Conservation (phyloP, 1,140 invertebrate genomes). For the Sitophilus oryzae region DNA sequence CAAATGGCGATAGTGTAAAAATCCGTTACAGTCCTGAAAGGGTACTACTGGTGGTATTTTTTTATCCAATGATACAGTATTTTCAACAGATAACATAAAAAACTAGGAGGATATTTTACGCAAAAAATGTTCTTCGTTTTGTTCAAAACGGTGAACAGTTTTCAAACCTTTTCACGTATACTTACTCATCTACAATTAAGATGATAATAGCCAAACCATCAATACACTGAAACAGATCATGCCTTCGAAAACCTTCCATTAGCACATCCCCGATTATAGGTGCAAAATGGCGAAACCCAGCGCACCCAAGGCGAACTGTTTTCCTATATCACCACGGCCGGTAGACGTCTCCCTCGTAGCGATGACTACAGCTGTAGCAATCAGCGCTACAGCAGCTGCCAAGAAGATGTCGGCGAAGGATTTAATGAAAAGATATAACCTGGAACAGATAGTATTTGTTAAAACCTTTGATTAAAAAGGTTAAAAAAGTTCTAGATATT, state of each 20-base stretch:
- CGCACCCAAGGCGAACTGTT: constrained; percentile 71
- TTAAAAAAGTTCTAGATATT: neutral
- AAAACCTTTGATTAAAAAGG: neutral
- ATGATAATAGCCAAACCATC: constrained; percentile 61
- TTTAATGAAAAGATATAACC: constrained; percentile 60
- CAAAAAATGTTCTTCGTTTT: too few species aligned
- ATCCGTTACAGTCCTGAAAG: too few species aligned
- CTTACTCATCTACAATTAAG: constrained; percentile 54
- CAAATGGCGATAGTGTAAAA: too few species aligned
- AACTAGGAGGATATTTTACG: too few species aligned
- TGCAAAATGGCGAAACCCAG: constrained; percentile 66
- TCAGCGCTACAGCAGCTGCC: constrained; percentile 60
- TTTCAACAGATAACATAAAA: too few species aligned
- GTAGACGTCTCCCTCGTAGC: constrained; percentile 72
- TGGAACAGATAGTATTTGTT: constrained; percentile 3
- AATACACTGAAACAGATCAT: constrained; percentile 56
- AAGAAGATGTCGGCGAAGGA: constrained; percentile 71
- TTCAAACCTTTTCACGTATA: too few species aligned
- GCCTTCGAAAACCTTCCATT: constrained; percentile 41
- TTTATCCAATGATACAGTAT: too few species aligned
- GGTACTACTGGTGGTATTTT: too few species aligned
- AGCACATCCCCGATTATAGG: constrained; percentile 53
- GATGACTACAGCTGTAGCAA: constrained; percentile 72
- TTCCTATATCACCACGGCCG: constrained; percentile 70
- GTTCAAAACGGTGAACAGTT: too few species aligned